phyloP scores from a whole-genome alignment of 1,140 invertebrate genomes.

The Drosophila tani region DNA sequence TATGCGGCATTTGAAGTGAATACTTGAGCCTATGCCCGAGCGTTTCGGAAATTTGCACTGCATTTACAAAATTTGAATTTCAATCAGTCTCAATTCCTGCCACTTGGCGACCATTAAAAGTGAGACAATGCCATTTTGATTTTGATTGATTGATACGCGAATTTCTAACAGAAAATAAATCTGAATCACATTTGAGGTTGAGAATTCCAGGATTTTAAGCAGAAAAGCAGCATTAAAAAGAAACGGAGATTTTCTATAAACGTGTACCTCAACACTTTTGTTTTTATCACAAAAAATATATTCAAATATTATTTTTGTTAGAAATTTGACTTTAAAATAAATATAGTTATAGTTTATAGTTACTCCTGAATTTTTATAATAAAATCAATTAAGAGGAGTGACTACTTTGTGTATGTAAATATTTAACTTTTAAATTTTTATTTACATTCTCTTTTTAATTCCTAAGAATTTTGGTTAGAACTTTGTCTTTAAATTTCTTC shows the following conservation, averaged over 20 bases:
- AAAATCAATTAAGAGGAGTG: no score
- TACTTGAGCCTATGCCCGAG: not conserved
- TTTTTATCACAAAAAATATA: no score
- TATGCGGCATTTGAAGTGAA: slow-evolving; percentile 26
- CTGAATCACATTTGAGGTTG: not conserved
- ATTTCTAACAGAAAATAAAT: slow-evolving; percentile 3
- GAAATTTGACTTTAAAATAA: no score
- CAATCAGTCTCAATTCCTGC: slow-evolving; percentile 65
- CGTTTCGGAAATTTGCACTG: slow-evolving; percentile 35
- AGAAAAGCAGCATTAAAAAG: not conserved
- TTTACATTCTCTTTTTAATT: no score
- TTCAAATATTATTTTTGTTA: no score
- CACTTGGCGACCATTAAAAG: slow-evolving; percentile 51
- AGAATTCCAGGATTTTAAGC: not conserved
- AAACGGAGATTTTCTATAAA: no score
- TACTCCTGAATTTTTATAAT: no score
- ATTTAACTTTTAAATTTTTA: no score
- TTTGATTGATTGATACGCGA: slow-evolving; percentile 35
- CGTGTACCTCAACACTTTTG: not conserved
- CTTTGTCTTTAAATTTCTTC: no score
- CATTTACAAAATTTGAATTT: slow-evolving; percentile 51
- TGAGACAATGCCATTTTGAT: slow-evolving; percentile 2
- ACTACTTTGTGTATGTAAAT: no score
- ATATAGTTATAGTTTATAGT: no score
- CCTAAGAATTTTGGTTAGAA: no score